A percentile compares a stretch with the other conserved stretches of the same genome.
phyloP scores from a whole-genome alignment of 2,888 invertebrate species.

The Amorpha juglandis region DNA sequence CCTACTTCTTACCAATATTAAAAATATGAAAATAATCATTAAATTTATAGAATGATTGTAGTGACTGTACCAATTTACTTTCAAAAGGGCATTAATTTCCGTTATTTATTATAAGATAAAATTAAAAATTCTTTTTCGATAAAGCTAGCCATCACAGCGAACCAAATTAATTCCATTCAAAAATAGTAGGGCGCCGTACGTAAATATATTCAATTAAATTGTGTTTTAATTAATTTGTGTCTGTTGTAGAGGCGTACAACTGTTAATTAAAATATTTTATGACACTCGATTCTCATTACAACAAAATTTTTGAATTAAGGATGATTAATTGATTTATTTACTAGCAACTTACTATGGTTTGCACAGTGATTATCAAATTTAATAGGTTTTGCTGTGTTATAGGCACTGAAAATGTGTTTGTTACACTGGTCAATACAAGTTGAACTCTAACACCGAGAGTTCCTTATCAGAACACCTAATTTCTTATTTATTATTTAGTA shows the following conservation, averaged over 20 bases:
- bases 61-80: too few relatives aligned
- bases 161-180: slow-evolving; percentile 40
- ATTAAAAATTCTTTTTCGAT: slow-evolving; percentile 30
- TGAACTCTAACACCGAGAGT: too few relatives aligned
- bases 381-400: neutral
- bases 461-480: too few relatives aligned
- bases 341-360: neutral
- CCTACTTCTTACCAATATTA: too few relatives aligned
- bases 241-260: slow-evolving; percentile 35
- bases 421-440: too few relatives aligned
- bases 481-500: too few relatives aligned
- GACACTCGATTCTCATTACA: slow-evolving; percentile 29
- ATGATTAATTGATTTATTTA: neutral
- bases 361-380: too few relatives aligned
- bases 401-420: neutral
- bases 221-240: slow-evolving; percentile 49
- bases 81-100: slow-evolving; percentile 29
- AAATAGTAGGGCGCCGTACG: slow-evolving; percentile 36
- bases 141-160: slow-evolving; percentile 33
- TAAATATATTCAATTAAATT: slow-evolving; percentile 46
- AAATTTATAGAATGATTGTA: too few relatives aligned
- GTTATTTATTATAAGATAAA: slow-evolving; percentile 26
- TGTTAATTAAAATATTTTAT: slow-evolving; percentile 44
- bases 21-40: too few relatives aligned
- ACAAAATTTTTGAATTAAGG: neutral